A percentile compares a stretch with the other conserved stretches of the same genome.
Evolutionary conservation across 1,140 invertebrate species (phyloP).

Genomic region (Leptinotarsa undecemlineata): DNA sequence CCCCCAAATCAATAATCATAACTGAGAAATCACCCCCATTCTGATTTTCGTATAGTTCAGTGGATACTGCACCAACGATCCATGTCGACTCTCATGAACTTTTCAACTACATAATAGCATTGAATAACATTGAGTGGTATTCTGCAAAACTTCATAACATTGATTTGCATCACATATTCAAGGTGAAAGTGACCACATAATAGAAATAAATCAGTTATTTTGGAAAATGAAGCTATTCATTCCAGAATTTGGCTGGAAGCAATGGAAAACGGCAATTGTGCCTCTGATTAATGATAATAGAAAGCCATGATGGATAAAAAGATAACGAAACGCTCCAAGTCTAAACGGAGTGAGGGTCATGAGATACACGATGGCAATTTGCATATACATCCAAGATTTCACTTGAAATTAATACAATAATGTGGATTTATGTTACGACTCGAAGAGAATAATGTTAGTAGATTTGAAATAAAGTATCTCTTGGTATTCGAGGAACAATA

Average conservation of each 20-base stretch:
- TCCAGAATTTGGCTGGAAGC: not conserved
- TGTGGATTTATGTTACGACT: constrained; percentile 11
- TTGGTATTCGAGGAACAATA: too few relatives aligned
- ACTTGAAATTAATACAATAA: constrained; percentile 17
- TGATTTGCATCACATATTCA: not conserved
- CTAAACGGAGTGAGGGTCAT: not conserved
- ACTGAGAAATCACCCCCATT: too few relatives aligned
- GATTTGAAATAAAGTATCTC: not conserved
- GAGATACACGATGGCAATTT: constrained; percentile 9
- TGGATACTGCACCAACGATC: too few relatives aligned
- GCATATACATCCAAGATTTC: constrained; percentile 12
- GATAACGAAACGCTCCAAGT: constrained; percentile 1
- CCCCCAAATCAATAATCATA: too few relatives aligned
- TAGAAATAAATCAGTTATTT: not conserved
- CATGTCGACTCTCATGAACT: too few relatives aligned
- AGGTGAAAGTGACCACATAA: not conserved
- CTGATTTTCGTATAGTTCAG: too few relatives aligned
- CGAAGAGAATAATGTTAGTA: not conserved
- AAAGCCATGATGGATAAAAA: constrained; percentile 13
- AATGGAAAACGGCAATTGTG: constrained; percentile 5
- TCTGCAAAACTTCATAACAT: too few relatives aligned
- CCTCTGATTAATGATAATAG: not conserved
- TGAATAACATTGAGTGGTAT: too few relatives aligned
- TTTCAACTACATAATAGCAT: too few relatives aligned
- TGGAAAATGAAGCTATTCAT: not conserved